A percentile compares a stretch with the other conserved stretches of the same genome.
These are phyloP conservation scores for Cryptocephalus moraei DNA, from an alignment of 2,888 invertebrate species.

Conservation along the genomic window DNA sequence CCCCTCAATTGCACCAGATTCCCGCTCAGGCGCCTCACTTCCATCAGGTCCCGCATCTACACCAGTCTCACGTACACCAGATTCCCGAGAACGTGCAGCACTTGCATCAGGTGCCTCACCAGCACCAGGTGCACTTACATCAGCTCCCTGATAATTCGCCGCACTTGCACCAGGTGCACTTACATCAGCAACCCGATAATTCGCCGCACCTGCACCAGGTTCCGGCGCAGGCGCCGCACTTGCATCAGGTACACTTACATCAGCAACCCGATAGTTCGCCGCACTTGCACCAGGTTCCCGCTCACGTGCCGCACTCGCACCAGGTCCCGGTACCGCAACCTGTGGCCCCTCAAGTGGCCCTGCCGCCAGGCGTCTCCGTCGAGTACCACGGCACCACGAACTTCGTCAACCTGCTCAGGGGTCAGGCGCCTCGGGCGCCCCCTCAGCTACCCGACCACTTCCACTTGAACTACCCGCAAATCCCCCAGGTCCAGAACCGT, in stretches of 20 bases:
- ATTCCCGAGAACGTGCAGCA: too few relatives aligned
- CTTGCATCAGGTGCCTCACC: slow-evolving; percentile 2
- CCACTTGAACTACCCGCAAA: slow-evolving; percentile 13
- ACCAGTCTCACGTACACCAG: not conserved
- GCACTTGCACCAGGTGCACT: slow-evolving; percentile 1
- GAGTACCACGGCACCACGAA: slow-evolving; percentile 18
- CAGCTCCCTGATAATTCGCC: slow-evolving; percentile 1
- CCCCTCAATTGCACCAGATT: slow-evolving; percentile 1
- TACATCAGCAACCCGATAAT: not conserved
- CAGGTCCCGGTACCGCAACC: not conserved
- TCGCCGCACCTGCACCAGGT: not conserved
- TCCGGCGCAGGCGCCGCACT: slow-evolving; percentile 3
- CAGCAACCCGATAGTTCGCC: slow-evolving; percentile 1
- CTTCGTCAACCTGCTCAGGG: slow-evolving; percentile 12
- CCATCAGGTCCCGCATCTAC: slow-evolving; percentile 1
- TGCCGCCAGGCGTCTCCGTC: slow-evolving; percentile 12
- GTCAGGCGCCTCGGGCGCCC: slow-evolving; percentile 7
- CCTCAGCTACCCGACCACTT: slow-evolving; percentile 11
- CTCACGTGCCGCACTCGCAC: not conserved
- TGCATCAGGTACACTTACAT: slow-evolving; percentile 5
- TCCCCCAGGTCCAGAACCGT: slow-evolving; percentile 3
- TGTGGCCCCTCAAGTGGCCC: slow-evolving; percentile 6
- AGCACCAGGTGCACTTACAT: slow-evolving; percentile 5
- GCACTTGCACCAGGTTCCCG: not conserved
- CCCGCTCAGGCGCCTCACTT: slow-evolving; percentile 1